phyloP scores from a whole-genome alignment of 2,113 vertebrate genomes.

The Syrrhaptes paradoxus region DNA sequence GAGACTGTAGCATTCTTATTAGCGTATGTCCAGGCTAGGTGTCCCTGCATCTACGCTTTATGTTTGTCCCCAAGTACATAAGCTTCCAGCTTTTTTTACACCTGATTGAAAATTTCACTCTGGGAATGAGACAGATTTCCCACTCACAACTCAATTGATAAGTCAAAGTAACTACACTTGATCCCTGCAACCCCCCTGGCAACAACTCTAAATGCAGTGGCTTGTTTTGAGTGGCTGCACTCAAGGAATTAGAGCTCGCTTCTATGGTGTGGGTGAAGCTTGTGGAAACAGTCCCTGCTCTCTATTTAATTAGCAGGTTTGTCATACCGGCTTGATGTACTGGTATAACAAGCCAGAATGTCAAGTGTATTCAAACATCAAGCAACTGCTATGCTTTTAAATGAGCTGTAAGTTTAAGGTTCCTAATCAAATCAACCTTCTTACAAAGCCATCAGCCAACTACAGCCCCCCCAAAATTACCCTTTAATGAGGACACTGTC shows the following conservation, averaged over 20 bases:
- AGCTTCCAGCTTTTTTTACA: neutral
- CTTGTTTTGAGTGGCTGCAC: neutral
- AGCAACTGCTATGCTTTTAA: neutral
- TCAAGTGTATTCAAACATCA: neutral
- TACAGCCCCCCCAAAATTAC: neutral
- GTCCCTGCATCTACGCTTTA: accelerated
- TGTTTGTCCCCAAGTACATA: neutral
- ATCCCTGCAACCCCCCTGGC: neutral
- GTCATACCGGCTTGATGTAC: neutral
- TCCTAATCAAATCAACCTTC: neutral
- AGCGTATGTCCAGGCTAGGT: neutral
- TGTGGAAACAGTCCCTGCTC: neutral
- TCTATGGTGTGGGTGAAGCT: neutral
- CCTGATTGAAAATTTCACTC: neutral
- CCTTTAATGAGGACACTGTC: neutral
- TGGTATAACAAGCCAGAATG: neutral
- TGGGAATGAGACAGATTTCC: neutral
- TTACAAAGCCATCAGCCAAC: neutral
- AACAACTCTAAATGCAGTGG: neutral
- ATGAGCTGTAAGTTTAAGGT: neutral
- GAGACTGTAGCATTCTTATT: neutral
- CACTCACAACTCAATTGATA: neutral
- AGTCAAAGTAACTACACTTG: neutral
- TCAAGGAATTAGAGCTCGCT: neutral
- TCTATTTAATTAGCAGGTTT: conserved; percentile 6